phyloP scores from a whole-genome alignment of 2,888 invertebrate species.

The Hyposoter didymator region DNA sequence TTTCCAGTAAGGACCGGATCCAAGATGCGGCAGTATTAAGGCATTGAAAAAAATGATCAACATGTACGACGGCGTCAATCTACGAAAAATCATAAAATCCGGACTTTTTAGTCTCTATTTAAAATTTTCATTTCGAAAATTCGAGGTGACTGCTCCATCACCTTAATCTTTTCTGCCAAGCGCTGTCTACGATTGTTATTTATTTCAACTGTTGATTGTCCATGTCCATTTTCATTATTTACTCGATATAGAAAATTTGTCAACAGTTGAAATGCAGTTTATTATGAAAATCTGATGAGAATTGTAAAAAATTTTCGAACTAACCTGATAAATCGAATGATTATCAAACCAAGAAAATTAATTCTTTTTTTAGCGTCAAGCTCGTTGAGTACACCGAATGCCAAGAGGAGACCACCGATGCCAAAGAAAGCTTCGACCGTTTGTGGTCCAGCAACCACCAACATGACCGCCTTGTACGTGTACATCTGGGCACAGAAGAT shows the following conservation, averaged over 20 bases:
- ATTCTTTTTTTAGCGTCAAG: conserved; percentile 73
- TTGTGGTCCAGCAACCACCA: conserved; percentile 72
- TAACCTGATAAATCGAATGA: conserved; percentile 75
- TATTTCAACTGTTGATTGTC: too few relatives aligned
- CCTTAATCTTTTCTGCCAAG: too few relatives aligned
- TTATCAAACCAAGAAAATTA: conserved; percentile 68
- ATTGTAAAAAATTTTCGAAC: background rate
- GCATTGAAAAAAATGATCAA: conserved; percentile 75
- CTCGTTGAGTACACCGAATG: conserved; percentile 73
- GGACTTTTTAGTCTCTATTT: background rate
- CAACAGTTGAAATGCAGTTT: background rate
- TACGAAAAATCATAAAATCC: conserved; percentile 53
- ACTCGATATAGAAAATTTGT: too few relatives aligned
- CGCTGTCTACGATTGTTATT: too few relatives aligned
- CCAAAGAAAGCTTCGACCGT: conserved; percentile 76
- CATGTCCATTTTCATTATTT: too few relatives aligned
- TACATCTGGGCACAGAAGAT: conserved; percentile 62
- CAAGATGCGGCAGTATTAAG: conserved; percentile 73
- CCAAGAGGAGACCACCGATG: conserved; percentile 74
- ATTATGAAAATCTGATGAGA: background rate
- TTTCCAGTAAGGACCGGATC: conserved; percentile 78
- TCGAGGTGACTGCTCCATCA: too few relatives aligned
- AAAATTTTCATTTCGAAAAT: too few relatives aligned
- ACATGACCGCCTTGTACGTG: conserved; percentile 51
- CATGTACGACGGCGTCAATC: conserved; percentile 77